These are phyloP conservation scores for Empidonax alnorum DNA, from an alignment of 2,113 vertebrate species.

Conservation along the genomic window DNA sequence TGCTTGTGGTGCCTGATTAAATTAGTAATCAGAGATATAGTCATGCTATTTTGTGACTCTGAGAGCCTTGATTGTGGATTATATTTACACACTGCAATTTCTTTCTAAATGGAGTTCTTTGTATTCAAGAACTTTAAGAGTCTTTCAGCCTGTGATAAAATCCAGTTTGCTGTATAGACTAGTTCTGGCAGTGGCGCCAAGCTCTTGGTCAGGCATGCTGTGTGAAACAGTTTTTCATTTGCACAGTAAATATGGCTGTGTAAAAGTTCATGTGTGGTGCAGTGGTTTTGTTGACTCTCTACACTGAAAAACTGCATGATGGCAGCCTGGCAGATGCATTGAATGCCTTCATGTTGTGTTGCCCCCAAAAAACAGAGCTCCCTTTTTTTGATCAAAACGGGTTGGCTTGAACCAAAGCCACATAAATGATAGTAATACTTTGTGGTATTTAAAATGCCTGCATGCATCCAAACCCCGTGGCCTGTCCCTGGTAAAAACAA, in stretches of 20 bases:
- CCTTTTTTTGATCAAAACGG: not conserved
- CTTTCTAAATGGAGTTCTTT: slow-evolving; percentile 76
- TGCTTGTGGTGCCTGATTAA: slow-evolving; percentile 73
- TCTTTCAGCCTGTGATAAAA: slow-evolving; percentile 62
- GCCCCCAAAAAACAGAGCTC: not conserved
- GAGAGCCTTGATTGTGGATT: slow-evolving; percentile 79
- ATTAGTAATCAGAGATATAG: slow-evolving; percentile 75
- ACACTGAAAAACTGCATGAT: not conserved
- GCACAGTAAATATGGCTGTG: slow-evolving; percentile 12
- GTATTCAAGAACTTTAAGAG: slow-evolving; percentile 70
- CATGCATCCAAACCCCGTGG: not conserved
- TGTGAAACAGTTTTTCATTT: slow-evolving; percentile 8
- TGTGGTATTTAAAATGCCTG: not conserved
- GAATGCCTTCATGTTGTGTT: not conserved
- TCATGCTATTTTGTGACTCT: slow-evolving; percentile 74
- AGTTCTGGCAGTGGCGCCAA: slow-evolving; percentile 42
- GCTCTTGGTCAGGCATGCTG: slow-evolving; percentile 8
- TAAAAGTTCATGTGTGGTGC: slow-evolving; percentile 29
- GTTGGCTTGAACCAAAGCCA: not conserved
- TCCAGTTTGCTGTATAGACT: slow-evolving; percentile 29
- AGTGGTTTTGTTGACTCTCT: slow-evolving; percentile 31
- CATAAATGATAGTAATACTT: not conserved
- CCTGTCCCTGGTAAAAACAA: not conserved
- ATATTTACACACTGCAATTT: slow-evolving; percentile 77
- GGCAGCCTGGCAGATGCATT: not conserved